These are phyloP conservation scores for Muscidifurax raptorellus DNA, from an alignment of 1,140 invertebrate genomes.

Conservation along the genomic window DNA sequence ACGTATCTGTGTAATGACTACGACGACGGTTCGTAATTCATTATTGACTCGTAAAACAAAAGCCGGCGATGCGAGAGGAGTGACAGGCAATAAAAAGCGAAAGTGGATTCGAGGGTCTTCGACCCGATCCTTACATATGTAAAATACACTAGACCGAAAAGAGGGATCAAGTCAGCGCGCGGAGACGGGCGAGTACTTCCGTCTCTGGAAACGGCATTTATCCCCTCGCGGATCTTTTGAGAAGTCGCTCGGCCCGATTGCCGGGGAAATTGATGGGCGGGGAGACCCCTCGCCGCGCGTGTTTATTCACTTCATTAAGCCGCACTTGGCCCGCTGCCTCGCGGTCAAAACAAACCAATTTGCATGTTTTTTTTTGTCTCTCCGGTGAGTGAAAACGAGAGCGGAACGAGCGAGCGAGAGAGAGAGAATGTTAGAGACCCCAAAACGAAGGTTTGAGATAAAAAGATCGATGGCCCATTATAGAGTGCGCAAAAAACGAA, in stretches of 20 bases:
- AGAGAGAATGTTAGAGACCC: too few relatives aligned
- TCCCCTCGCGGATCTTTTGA: slow-evolving; percentile 12
- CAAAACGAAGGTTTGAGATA: background rate
- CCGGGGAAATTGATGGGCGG: background rate
- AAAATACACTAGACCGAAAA: background rate
- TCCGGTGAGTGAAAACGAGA: background rate
- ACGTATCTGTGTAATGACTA: too few relatives aligned
- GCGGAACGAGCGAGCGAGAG: too few relatives aligned
- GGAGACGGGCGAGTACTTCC: background rate
- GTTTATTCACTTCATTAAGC: background rate
- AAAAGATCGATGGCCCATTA: background rate
- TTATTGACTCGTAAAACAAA: too few relatives aligned
- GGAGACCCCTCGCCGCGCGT: background rate
- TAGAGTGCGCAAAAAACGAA: too few relatives aligned
- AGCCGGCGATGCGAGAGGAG: too few relatives aligned
- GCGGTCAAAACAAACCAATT: background rate
- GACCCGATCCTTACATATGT: slow-evolving; percentile 1
- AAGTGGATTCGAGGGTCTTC: background rate
- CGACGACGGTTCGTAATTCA: slow-evolving; percentile 13
- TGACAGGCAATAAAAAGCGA: background rate
- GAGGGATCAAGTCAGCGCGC: background rate
- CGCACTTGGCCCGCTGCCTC: background rate
- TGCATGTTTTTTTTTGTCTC: too few relatives aligned
- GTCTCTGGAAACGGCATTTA: slow-evolving; percentile 8
- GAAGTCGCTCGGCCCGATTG: background rate